These are phyloP conservation scores for Gryllus longicercus DNA, from an alignment of 2,888 invertebrate species.

Conservation along the genomic window DNA sequence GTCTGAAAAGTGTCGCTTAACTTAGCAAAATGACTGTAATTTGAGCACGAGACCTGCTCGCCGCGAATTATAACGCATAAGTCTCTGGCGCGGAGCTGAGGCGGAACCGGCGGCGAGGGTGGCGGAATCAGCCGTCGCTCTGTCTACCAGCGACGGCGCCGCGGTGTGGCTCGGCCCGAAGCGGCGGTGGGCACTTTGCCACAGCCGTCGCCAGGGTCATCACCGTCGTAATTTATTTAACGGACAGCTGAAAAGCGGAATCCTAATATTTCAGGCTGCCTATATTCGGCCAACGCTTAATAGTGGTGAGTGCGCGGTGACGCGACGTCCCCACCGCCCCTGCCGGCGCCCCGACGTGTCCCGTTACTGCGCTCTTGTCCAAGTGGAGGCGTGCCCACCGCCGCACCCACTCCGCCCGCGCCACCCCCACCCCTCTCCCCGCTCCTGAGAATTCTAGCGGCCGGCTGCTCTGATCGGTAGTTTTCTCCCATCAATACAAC, in stretches of 20 bases:
- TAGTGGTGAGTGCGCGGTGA: neutral
- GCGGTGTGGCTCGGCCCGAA: neutral
- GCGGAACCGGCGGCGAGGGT: neutral
- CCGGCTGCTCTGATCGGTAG: too few relatives aligned
- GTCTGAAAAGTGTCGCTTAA: neutral
- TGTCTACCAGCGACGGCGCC: neutral
- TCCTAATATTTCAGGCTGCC: constrained; percentile 9
- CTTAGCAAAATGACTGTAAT: neutral
- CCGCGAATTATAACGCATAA: constrained; percentile 8
- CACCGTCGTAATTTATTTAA: constrained; percentile 7
- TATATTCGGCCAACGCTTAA: constrained; percentile 10
- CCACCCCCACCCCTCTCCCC: too few relatives aligned
- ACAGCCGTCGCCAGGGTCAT: constrained; percentile 17
- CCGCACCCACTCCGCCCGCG: too few relatives aligned
- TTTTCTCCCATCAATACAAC: too few relatives aligned
- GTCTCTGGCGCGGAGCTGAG: neutral
- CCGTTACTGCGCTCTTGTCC: neutral
- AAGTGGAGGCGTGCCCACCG: neutral
- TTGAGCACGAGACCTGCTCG: constrained; percentile 1
- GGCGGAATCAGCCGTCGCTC: neutral
- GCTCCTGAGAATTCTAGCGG: too few relatives aligned
- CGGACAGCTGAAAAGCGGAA: constrained; percentile 17
- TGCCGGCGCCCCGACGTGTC: neutral
- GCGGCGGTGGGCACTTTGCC: constrained; percentile 17
- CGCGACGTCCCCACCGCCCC: neutral